A percentile compares a stretch with the other conserved stretches of the same genome.
Evolutionary conservation across 1,140 invertebrate species (phyloP).

Genomic region (Euschistus heros): DNA sequence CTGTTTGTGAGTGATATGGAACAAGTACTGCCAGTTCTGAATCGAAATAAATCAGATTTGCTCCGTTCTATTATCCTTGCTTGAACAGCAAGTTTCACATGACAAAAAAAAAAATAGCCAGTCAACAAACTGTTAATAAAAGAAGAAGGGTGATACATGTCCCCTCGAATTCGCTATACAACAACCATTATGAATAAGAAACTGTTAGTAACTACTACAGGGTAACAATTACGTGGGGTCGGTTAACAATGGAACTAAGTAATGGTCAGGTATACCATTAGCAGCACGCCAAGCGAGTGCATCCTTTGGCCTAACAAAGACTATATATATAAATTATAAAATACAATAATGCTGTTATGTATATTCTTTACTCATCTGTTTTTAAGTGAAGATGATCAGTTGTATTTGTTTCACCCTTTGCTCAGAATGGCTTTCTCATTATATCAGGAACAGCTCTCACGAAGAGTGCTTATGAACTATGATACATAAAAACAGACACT

Average conservation of each 20-base stretch:
- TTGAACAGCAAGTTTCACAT: not conserved
- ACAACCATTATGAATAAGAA: slow-evolving; percentile 33
- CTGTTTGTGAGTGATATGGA: not conserved
- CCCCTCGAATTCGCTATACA: slow-evolving; percentile 31
- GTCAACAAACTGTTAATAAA: slow-evolving; percentile 23
- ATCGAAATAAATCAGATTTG: slow-evolving; percentile 18
- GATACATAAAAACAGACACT: slow-evolving; percentile 10
- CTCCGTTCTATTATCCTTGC: slow-evolving; percentile 18
- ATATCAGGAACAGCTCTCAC: not conserved
- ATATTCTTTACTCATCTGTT: slow-evolving; percentile 9
- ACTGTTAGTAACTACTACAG: slow-evolving; percentile 31
- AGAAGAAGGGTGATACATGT: slow-evolving; percentile 24
- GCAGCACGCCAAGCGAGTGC: slow-evolving; percentile 27
- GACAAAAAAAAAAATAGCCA: slow-evolving; percentile 17
- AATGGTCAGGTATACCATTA: slow-evolving; percentile 15
- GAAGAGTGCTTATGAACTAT: slow-evolving; percentile 12
- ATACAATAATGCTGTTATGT: slow-evolving; percentile 24
- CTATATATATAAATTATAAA: slow-evolving; percentile 26
- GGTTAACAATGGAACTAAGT: slow-evolving; percentile 29
- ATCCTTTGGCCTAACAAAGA: slow-evolving; percentile 25
- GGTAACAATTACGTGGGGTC: slow-evolving; percentile 33
- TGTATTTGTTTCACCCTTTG: no score
- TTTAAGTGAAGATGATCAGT: not conserved
- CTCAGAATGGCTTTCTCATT: not conserved
- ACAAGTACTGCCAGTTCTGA: slow-evolving; percentile 20